Evolutionary conservation across 2,888 invertebrate species (phyloP).

Genomic region (Acanthosepion esculentum): DNA sequence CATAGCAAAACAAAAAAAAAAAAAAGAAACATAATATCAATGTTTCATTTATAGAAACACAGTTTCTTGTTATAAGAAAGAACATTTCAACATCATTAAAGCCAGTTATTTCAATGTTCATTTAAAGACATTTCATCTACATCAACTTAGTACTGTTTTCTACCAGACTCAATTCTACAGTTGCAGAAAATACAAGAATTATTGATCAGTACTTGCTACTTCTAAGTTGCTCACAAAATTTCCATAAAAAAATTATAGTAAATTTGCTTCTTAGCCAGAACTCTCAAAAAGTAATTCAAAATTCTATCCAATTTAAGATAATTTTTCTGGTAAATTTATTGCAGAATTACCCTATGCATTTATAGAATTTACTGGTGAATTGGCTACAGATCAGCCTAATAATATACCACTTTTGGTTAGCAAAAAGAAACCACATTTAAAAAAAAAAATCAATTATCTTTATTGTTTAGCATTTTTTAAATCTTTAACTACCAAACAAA

Average conservation of each 20-base stretch:
- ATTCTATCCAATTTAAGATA: neutral
- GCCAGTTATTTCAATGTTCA: neutral
- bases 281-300: neutral
- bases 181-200: neutral
- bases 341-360: neutral
- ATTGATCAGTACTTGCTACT: neutral
- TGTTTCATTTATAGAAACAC: neutral
- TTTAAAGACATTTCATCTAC: neutral
- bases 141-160: neutral
- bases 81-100: neutral
- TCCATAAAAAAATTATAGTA: neutral
- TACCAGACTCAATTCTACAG: neutral
- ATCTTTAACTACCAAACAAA: no score
- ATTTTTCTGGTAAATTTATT: conserved; percentile 22
- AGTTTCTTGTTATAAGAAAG: neutral
- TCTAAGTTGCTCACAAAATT: neutral
- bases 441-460: neutral
- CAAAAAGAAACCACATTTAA: neutral
- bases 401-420: neutral
- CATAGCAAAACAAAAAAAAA: neutral
- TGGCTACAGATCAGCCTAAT: neutral
- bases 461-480: neutral
- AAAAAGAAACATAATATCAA: neutral
- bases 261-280: neutral
- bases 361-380: neutral